Base-by-base conservation (phyloP, 1,140 invertebrate species). In the Drosophila lowei region DNA sequence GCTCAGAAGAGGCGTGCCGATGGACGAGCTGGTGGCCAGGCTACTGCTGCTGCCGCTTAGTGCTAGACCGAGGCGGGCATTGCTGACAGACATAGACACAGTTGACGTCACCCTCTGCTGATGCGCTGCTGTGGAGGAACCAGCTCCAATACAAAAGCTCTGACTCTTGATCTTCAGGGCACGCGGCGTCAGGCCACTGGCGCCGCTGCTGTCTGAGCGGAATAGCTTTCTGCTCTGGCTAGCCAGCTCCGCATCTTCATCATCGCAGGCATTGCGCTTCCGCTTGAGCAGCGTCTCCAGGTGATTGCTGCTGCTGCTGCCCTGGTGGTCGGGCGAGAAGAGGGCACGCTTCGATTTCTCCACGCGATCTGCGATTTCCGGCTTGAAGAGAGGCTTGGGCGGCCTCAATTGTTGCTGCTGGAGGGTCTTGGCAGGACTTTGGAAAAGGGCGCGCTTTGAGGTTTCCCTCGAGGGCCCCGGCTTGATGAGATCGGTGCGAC, bases 361-460 rank as follows among this genome's bases (percentile, higher is more conserved):
- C 43, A 91, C 88, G 2, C 90, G 89, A 62, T 79, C 90, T 0
- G 90, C 89, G 15, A 91, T 80, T 52, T 91, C 90, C 0, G 90
- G 89, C 70, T 91, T 90, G 6, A 90, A 90, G 1, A 73, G 38
- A 0, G 81, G 83, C 58, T 79, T 86, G 30, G 71, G 73, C 4
- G 70, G 80, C 57, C 78, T 72, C 46, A 85, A 67, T 44, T 78
- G 63, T 60, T 77, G 79, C 61, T 79, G 73, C 47, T 86, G 83
- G 54, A 67, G 42, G 13, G 73, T 56, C 54, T 90, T 90, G 38
- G 89, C 90, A n/a, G 94, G 93, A 81, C 94, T 94, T 88, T 94
- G 93, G 70, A 94, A 94, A 0, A 94, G 70, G 0, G 94, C 93
- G 42, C 94, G 90, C 70, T 94, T 94, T 0, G 93, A 91, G n/a